Percentiles rank a stretch among this genome's conserved stretches.
These are phyloP conservation scores for Erpobdella octoculata DNA, from an alignment of 2,888 invertebrate genomes.

Conservation along the genomic window DNA sequence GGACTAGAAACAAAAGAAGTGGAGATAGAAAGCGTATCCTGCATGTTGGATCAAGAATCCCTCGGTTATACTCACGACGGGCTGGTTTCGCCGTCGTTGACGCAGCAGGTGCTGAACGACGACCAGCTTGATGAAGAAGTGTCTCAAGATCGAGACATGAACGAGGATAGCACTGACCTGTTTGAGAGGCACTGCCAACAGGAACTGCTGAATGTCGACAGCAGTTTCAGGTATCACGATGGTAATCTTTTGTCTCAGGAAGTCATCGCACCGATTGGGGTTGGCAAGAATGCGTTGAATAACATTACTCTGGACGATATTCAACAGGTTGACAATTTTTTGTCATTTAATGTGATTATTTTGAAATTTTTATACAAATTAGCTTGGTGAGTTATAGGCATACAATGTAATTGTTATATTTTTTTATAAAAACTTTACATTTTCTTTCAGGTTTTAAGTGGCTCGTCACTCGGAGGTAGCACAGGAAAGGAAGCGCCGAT, in stretches of 20 bases:
- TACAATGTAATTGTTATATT: background rate
- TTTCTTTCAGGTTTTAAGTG: slow-evolving; percentile 13
- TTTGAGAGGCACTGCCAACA: slow-evolving; percentile 2
- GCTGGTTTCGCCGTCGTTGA: background rate
- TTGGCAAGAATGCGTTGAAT: slow-evolving; percentile 11
- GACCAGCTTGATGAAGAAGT: background rate
- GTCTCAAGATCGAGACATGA: background rate
- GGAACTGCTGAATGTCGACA: background rate
- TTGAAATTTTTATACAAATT: background rate
- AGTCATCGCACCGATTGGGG: background rate
- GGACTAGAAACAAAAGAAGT: background rate
- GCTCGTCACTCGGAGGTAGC: background rate
- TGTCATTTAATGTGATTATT: background rate
- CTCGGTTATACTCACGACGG: background rate
- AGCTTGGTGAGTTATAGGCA: background rate
- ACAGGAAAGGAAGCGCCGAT: slow-evolving; percentile 20
- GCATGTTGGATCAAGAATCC: slow-evolving; percentile 10
- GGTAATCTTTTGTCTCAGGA: slow-evolving; percentile 8
- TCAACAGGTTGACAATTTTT: slow-evolving; percentile 13
- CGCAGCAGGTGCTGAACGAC: background rate
- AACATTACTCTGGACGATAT: slow-evolving; percentile 26
- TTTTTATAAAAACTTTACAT: background rate
- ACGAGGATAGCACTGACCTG: background rate
- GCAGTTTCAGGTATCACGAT: background rate
- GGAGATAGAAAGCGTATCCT: background rate